Base-by-base conservation (phyloP, 2,888 invertebrate species). In the Ichneumoninae sp. region DNA sequence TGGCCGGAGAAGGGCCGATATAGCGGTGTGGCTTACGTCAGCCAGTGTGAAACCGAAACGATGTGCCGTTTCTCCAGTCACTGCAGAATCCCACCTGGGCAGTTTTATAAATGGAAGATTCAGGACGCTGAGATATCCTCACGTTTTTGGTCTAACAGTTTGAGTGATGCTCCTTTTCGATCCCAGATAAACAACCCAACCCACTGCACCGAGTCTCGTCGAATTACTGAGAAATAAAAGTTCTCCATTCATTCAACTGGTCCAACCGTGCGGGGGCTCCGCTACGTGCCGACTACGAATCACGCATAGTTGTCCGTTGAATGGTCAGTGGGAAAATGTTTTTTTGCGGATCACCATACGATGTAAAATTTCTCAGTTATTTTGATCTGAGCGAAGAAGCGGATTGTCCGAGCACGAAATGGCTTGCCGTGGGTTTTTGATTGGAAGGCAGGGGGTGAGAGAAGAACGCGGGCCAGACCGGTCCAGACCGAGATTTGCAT, bases 401-500 rank as follows among this genome's bases (percentile, higher is more conserved):
- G 22, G 62, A 50, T 30, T 10, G 30, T 33, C 16, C 16, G 6
- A 33, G 33, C 33, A 77, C 65, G 50, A 33, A 75, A 52, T 22
- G 50, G 19, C 52, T 30, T 50, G 47, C 40, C 69, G 72, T 80
- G 89, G 82, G 88, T 89, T 91, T 62, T 86, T 69, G 87, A 88
- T 86, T 84, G 85, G 10, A 0, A 22, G 62, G 52, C n/a, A 30
- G 70, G 26, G 36, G 50, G 19, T 50, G 30, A 71, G 36, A 26
- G 65, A 60, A 70, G 54, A 82, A 75, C 82, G 70, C 70, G 77
- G 77, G 82, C 77, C 36, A 68, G 86, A 86, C 80, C 80, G 77
- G 82, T 86, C 62, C 77, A 68, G 86, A 82, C 77, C 79, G 82
- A 86, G 88, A 91, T 92, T 90, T 91, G 89, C 91, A 91, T 91